Conservation (phyloP, 2,113 vertebrate species). For the Murina feae region DNA sequence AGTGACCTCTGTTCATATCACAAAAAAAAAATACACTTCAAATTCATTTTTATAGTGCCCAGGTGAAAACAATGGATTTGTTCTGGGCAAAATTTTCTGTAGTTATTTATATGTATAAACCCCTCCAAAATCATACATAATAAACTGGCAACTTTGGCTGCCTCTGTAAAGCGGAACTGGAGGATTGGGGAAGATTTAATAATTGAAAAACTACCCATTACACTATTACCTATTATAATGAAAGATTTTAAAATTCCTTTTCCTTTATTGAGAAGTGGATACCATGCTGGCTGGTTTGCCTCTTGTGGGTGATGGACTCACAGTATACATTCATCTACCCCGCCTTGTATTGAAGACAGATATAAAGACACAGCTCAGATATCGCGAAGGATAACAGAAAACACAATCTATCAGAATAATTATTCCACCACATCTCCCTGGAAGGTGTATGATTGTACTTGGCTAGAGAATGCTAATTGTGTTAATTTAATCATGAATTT, state of each 20-base stretch:
- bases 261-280: not conserved
- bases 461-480: not conserved
- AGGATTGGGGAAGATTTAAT: not conserved
- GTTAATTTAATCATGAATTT: slow-evolving; percentile 9
- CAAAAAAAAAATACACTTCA: not conserved
- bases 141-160: not conserved
- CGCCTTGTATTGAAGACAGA: not conserved
- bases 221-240: not conserved
- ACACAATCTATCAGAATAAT: not conserved
- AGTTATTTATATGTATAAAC: not conserved
- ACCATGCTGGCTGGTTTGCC: not conserved
- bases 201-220: not conserved
- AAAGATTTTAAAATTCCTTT: not conserved
- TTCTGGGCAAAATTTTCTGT: slow-evolving; percentile 7
- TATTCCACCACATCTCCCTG: not conserved
- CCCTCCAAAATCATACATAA: not conserved
- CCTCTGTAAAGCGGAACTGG: not conserved
- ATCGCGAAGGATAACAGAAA: not conserved
- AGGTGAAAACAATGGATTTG: slow-evolving; percentile 11
- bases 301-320: not conserved
- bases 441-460: not conserved
- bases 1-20: not conserved
- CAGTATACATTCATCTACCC: not conserved
- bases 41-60: not conserved
- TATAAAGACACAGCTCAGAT: not conserved